Evolutionary conservation across 2,113 vertebrate genomes (phyloP).

Genomic region (Sciurus niger): DNA sequence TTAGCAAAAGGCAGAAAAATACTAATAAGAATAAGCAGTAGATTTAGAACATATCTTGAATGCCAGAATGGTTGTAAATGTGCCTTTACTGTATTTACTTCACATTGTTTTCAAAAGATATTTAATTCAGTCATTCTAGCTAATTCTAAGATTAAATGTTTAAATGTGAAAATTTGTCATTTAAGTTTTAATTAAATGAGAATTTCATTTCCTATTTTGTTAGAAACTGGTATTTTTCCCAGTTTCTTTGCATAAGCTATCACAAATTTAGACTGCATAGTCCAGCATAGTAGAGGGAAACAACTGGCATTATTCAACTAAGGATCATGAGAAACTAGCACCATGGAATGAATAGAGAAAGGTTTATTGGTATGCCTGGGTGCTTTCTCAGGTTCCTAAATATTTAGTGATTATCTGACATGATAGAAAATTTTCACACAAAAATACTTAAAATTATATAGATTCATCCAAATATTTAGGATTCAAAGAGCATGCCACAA

Average conservation of each 20-base stretch:
- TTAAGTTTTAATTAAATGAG: conserved; percentile 59
- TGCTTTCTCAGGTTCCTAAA: conserved; percentile 54
- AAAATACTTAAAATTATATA: conserved; percentile 1
- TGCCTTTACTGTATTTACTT: conserved; percentile 35
- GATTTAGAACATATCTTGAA: conserved; percentile 29
- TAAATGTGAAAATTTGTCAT: conserved; percentile 53
- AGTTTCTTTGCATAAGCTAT: conserved; percentile 45
- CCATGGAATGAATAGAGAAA: background rate
- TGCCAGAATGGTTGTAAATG: conserved; percentile 18
- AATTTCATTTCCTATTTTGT: conserved; percentile 55
- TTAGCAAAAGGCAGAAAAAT: conserved; percentile 33
- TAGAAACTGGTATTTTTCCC: background rate
- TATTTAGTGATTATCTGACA: conserved; percentile 44
- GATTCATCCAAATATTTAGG: background rate
- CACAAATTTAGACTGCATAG: conserved; percentile 13
- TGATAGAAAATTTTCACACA: conserved; percentile 30
- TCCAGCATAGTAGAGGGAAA: background rate
- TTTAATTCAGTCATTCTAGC: conserved; percentile 43
- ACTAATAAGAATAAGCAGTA: conserved; percentile 41
- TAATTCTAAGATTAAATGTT: conserved; percentile 64
- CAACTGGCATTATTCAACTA: conserved; percentile 25
- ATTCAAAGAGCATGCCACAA: conserved; percentile 24
- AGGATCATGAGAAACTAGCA: background rate
- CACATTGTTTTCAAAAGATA: conserved; percentile 57
- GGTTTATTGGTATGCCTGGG: background rate